A percentile compares a stretch with the other conserved stretches of the same genome.
Evolutionary conservation across 2,797 vertebrate species (phyloP).

Genomic region (Coreius guichenoti): DNA sequence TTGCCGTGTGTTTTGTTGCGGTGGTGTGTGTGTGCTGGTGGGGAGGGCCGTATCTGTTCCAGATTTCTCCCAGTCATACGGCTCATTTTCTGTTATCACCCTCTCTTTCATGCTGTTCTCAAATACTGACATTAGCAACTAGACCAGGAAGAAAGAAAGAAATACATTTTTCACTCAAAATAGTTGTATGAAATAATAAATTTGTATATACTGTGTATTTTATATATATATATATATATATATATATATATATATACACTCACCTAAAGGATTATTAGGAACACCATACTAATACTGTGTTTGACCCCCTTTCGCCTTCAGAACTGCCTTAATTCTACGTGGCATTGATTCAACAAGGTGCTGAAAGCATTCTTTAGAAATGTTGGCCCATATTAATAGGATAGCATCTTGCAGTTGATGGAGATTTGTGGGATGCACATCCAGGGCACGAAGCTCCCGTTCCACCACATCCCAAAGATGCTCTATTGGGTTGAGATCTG

Average conservation of each 20-base stretch:
- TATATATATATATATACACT: not conserved
- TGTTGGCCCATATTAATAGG: too few species aligned
- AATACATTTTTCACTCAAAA: not conserved
- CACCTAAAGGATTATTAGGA: too few species aligned
- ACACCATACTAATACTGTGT: too few species aligned
- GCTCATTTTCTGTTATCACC: conserved; percentile 88
- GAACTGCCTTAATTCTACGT: too few species aligned
- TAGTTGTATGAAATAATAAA: not conserved
- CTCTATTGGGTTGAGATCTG: too few species aligned
- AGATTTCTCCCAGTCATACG: conserved; percentile 90
- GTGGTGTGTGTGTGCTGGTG: conserved; percentile 86
- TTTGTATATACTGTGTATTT: not conserved
- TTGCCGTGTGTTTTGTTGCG: conserved; percentile 88
- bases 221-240: not conserved
- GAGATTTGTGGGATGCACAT: too few species aligned
- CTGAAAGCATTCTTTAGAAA: too few species aligned
- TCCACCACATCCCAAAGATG: too few species aligned
- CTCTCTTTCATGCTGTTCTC: conserved; percentile 92
- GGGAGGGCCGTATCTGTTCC: conserved; percentile 85
- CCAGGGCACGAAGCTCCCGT: too few species aligned
- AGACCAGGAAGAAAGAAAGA: conserved; percentile 43
- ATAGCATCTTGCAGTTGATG: too few species aligned
- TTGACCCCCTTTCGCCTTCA: too few species aligned
- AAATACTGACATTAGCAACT: conserved; percentile 90
- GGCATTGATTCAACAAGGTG: too few species aligned